Percentiles rank a stretch among this genome's conserved stretches.
phyloP scores from a whole-genome alignment of 2,888 invertebrate species.

The Orchesellides sinensis region DNA sequence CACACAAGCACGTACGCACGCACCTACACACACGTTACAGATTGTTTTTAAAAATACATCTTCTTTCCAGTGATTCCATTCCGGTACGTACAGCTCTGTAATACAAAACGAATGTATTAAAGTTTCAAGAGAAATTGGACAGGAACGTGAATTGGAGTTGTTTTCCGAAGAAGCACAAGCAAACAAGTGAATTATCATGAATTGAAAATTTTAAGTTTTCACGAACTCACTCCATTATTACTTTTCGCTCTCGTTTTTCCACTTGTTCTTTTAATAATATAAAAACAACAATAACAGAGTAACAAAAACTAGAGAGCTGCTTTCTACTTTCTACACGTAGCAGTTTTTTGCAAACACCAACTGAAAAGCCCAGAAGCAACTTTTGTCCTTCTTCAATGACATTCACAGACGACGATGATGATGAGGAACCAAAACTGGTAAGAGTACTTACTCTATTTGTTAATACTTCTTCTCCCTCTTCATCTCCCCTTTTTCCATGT shows the following conservation, averaged over 20 bases:
- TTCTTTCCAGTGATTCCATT: conserved; percentile 16
- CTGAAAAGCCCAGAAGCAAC: conserved; percentile 46
- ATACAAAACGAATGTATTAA: conserved; percentile 6
- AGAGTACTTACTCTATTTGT: conserved; percentile 15
- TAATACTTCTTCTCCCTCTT: not conserved
- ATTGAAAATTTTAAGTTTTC: conserved; percentile 34
- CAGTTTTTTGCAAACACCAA: conserved; percentile 3
- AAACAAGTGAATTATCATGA: conserved; percentile 4
- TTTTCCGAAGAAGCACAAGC: not conserved
- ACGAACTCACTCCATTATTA: not conserved
- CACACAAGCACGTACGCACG: no score
- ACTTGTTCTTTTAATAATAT: conserved; percentile 3
- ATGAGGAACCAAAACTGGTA: conserved; percentile 65
- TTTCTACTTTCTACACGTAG: not conserved
- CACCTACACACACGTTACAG: no score
- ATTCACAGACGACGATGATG: conserved; percentile 61
- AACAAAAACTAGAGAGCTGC: not conserved
- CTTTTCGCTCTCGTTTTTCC: not conserved
- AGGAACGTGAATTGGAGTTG: not conserved
- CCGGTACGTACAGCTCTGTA: no score
- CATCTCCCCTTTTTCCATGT: not conserved
- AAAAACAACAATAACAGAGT: conserved; percentile 24
- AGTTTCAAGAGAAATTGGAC: not conserved
- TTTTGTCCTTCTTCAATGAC: conserved; percentile 61
- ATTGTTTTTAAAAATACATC: no score